phyloP scores from a whole-genome alignment of 2,888 invertebrate genomes.

The Caenorhabditis sp. region DNA sequence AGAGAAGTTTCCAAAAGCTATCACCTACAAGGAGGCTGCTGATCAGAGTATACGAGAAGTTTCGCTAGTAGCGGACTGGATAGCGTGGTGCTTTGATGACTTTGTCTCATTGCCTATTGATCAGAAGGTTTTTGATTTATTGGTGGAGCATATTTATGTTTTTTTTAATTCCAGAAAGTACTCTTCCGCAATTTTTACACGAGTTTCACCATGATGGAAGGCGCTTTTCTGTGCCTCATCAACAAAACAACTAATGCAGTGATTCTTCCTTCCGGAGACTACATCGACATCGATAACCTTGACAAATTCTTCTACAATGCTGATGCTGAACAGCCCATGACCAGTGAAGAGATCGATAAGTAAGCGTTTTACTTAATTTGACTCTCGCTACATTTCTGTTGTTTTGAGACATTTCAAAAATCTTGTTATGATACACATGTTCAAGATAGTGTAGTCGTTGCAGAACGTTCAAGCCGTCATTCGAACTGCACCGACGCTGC shows the following conservation, averaged over 20 bases:
- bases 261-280: slow-evolving; percentile 53
- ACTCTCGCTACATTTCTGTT: too few species aligned
- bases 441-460: slow-evolving; percentile 24
- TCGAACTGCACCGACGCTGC: slow-evolving; percentile 38
- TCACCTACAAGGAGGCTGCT: slow-evolving; percentile 46
- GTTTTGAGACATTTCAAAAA: too few species aligned
- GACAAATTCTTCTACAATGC: slow-evolving; percentile 38
- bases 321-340: slow-evolving; percentile 23
- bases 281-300: slow-evolving; percentile 49
- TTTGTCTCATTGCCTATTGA: slow-evolving; percentile 44
- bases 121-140: slow-evolving; percentile 41
- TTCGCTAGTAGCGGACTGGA: slow-evolving; percentile 57
- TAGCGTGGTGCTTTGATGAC: slow-evolving; percentile 59
- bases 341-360: slow-evolving; percentile 37
- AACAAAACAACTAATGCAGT: slow-evolving; percentile 40
- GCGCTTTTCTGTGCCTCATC: slow-evolving; percentile 42
- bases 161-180: slow-evolving; percentile 38
- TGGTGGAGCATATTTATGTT: neutral
- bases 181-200: slow-evolving; percentile 61
- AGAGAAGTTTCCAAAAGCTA: slow-evolving; percentile 35
- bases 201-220: slow-evolving; percentile 47
- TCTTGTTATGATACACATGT: slow-evolving; percentile 2
- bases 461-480: slow-evolving; percentile 51
- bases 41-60: slow-evolving; percentile 43
- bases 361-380: slow-evolving; percentile 8